Conservation (phyloP, 2,113 vertebrate species). For the Sula dactylatra region DNA sequence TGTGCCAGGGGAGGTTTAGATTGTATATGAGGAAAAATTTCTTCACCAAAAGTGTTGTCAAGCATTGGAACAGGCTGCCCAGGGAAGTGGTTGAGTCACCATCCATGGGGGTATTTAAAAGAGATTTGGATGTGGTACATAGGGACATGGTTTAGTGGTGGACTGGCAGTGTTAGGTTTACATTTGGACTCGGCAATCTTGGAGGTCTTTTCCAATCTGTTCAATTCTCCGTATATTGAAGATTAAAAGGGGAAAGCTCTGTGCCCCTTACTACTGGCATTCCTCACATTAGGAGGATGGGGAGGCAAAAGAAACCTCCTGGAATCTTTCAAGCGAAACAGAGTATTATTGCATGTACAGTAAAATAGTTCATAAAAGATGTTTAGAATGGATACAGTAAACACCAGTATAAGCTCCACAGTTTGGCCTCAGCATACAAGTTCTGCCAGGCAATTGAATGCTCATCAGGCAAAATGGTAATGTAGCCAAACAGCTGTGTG, state of each 20-base stretch:
- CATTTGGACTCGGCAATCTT: too few species aligned
- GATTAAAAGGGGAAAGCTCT: background rate
- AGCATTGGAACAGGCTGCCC: too few species aligned
- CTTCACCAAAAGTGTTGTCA: too few species aligned
- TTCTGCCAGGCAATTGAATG: background rate
- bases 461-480: background rate
- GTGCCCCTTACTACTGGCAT: background rate
- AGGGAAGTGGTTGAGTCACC: too few species aligned
- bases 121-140: too few species aligned
- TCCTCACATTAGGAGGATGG: background rate
- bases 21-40: too few species aligned
- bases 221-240: background rate
- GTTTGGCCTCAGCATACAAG: background rate
- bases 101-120: too few species aligned
- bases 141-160: too few species aligned
- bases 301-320: background rate
- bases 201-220: too few species aligned
- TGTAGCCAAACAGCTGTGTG: constrained; percentile 8
- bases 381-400: background rate
- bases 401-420: background rate
- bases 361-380: background rate
- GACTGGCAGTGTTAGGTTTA: too few species aligned
- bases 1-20: too few species aligned
- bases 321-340: background rate
- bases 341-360: background rate